Conservation (phyloP, 2,888 invertebrate genomes). For the Pollenia angustigena region DNA sequence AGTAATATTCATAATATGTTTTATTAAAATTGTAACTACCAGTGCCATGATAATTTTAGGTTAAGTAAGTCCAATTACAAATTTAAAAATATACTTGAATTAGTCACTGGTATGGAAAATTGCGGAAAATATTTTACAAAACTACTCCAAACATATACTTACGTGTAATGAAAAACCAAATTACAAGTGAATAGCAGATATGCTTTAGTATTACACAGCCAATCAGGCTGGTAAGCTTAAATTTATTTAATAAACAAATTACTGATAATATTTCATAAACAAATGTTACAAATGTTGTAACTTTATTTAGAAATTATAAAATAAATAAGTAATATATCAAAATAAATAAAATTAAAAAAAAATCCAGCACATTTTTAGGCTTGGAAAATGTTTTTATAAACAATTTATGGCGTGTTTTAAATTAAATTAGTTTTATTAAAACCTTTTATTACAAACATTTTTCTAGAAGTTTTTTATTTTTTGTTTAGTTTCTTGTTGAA, state of each 20-base stretch:
- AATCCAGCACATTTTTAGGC: constrained; percentile 21
- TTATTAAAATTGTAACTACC: no score
- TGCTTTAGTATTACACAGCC: no score
- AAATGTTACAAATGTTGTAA: constrained; percentile 9
- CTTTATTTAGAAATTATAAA: constrained; percentile 38
- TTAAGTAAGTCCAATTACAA: no score
- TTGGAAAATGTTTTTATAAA: constrained; percentile 20
- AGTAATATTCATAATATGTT: no score
- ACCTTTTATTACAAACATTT: constrained; percentile 6
- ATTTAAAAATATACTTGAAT: no score
- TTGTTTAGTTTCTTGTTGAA: not conserved
- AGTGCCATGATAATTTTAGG: no score
- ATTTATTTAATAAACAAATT: constrained; percentile 40
- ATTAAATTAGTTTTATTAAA: constrained; percentile 57
- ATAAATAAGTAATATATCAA: constrained; percentile 3
- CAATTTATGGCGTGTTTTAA: constrained; percentile 56
- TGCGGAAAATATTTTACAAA: no score
- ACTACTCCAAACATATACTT: no score
- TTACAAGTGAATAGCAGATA: no score
- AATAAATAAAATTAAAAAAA: constrained; percentile 6
- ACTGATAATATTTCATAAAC: constrained; percentile 39
- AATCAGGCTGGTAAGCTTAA: not conserved
- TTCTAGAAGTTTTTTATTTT: not conserved
- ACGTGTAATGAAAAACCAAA: no score
- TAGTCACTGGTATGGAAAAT: no score